Conservation (phyloP, 1,140 invertebrate species). For the Drosophila melanica region DNA sequence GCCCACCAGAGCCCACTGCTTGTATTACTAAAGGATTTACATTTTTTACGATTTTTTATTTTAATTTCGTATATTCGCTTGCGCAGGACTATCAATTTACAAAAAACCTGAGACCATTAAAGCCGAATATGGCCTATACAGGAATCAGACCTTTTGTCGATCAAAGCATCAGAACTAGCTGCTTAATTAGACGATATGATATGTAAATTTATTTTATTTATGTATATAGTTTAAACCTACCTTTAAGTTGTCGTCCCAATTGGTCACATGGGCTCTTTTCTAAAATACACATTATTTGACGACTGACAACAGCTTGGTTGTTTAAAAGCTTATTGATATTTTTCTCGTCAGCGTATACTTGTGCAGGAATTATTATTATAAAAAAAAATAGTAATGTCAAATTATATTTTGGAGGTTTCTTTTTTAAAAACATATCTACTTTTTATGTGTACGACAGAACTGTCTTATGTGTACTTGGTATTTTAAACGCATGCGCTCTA, state of each 20-base stretch:
- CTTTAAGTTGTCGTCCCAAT: slow-evolving; percentile 84
- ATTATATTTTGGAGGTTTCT: slow-evolving; percentile 28
- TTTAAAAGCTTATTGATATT: slow-evolving; percentile 70
- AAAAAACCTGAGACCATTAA: no score
- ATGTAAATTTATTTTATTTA: no score
- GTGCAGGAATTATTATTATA: slow-evolving; percentile 23
- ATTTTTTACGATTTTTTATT: no score
- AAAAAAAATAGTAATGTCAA: slow-evolving; percentile 37
- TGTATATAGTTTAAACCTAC: slow-evolving; percentile 47
- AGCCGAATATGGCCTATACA: no score
- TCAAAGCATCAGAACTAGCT: no score
- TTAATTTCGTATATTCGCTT: no score
- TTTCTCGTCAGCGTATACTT: slow-evolving; percentile 61
- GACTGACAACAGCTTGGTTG: slow-evolving; percentile 71
- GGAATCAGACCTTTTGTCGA: no score
- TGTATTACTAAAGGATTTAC: no score
- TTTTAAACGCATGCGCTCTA: slow-evolving; percentile 9
- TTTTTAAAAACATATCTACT: slow-evolving; percentile 30
- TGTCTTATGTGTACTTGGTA: neutral
- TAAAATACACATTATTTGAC: slow-evolving; percentile 84
- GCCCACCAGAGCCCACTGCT: no score
- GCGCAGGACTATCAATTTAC: no score
- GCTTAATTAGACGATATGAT: no score
- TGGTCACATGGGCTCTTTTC: slow-evolving; percentile 84
- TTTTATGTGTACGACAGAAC: neutral